phyloP scores from a whole-genome alignment of 2,797 vertebrate species.

The Selene dorsalis region DNA sequence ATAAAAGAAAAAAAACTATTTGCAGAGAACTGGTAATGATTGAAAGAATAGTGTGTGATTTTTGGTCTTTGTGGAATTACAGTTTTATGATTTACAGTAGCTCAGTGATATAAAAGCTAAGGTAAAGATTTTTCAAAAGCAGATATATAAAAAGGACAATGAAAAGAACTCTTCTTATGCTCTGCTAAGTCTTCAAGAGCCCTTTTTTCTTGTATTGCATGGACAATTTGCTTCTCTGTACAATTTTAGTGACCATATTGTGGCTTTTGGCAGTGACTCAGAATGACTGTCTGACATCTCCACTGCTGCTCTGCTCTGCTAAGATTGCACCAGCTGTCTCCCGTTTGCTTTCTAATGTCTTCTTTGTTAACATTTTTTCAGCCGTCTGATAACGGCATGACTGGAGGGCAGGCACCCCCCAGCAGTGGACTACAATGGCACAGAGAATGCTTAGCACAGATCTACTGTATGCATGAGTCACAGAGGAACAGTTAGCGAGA shows the following conservation, averaged over 20 bases:
- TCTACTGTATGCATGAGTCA: conserved; percentile 49
- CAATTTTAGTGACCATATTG: conserved; percentile 82
- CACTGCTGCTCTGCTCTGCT: conserved; percentile 75
- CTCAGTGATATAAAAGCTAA: conserved; percentile 26
- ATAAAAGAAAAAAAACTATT: conserved; percentile 4
- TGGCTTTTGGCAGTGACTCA: conserved; percentile 81
- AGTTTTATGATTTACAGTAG: conserved; percentile 23
- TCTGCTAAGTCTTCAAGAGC: conserved; percentile 53
- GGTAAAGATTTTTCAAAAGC: conserved; percentile 38
- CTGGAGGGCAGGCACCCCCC: conserved; percentile 77
- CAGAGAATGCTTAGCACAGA: conserved; percentile 54
- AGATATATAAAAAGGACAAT: conserved; percentile 18
- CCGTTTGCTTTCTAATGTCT: conserved; percentile 80
- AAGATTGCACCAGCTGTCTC: conserved; percentile 82
- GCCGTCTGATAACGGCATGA: conserved; percentile 74
- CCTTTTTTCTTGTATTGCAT: conserved; percentile 57
- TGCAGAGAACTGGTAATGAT: not conserved
- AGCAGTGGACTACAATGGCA: conserved; percentile 64
- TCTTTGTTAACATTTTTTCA: conserved; percentile 83
- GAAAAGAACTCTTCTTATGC: conserved; percentile 47
- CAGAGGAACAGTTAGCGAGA: conserved; percentile 38
- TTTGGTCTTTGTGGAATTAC: conserved; percentile 1
- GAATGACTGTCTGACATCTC: conserved; percentile 80
- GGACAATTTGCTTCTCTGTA: conserved; percentile 20
- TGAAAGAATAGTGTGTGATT: not conserved